A percentile compares a stretch with the other conserved stretches of the same genome.
Conservation (phyloP, 2,888 invertebrate genomes). For the Bimastos eiseni region DNA sequence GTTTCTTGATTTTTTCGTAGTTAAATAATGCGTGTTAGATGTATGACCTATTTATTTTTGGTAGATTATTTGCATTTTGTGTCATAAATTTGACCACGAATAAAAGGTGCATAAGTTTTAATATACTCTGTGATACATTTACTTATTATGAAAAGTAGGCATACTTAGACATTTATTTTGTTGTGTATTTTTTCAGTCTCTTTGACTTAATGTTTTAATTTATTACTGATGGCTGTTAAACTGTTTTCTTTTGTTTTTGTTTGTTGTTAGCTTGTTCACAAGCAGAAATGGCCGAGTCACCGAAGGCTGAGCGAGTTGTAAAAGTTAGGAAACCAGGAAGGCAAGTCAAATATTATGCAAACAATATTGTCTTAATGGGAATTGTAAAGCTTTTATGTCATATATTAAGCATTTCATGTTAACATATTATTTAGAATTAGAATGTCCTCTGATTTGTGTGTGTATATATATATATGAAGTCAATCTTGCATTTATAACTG, state of each 20-base stretch:
- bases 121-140: too few relatives aligned
- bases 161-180: not conserved
- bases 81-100: not conserved
- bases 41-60: not conserved
- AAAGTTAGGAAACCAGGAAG: conserved; percentile 36
- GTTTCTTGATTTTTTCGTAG: not conserved
- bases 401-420: not conserved
- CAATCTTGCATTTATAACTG: not conserved
- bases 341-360: conserved; percentile 19
- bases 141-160: not conserved
- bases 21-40: not conserved
- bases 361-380: not conserved
- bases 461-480: not conserved
- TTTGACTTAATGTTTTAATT: not conserved
- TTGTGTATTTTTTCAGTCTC: not conserved
- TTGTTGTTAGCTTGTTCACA: not conserved
- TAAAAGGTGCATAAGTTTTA: not conserved
- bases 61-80: not conserved
- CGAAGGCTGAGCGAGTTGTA: conserved; percentile 18
- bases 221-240: not conserved
- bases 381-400: not conserved
- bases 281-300: conserved; percentile 29
- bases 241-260: not conserved
- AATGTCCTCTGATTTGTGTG: not conserved
- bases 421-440: not conserved